Evolutionary conservation across 92 coral and sea anemone genomes (phyloP).

Genomic region (Hydrozoanthus gracilis): DNA sequence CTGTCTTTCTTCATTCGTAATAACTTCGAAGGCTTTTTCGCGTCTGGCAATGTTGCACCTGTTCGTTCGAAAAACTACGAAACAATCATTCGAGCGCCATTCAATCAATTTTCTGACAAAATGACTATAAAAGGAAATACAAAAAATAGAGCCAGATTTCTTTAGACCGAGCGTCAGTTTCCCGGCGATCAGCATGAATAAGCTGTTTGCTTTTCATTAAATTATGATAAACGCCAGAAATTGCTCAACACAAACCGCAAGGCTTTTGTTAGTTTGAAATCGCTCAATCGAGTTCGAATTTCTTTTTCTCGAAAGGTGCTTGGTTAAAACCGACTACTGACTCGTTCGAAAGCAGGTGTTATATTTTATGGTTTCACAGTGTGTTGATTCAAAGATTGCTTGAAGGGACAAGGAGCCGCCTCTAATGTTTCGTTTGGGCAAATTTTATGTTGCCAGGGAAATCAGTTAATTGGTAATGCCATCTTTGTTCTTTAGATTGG

Average conservation of each 20-base stretch:
- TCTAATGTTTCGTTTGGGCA: no score
- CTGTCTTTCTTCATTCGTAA: neutral
- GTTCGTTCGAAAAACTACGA: neutral
- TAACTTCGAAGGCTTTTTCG: neutral
- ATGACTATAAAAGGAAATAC: conserved; percentile 43
- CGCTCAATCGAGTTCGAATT: neutral
- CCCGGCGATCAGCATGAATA: conserved; percentile 4
- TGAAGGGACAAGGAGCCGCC: no score
- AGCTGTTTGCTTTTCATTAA: conserved; percentile 30
- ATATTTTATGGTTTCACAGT: no score
- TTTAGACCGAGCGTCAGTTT: neutral
- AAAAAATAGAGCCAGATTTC: neutral
- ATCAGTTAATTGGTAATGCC: no score
- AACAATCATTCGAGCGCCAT: neutral
- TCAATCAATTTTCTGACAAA: conserved; percentile 1
- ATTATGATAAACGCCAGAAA: conserved; percentile 2
- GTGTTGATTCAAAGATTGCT: no score
- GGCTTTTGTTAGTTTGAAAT: neutral
- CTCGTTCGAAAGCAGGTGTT: no score
- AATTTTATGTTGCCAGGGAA: no score
- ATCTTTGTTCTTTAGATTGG: no score
- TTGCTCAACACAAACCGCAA: neutral
- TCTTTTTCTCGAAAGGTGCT: neutral
- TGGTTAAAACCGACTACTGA: neutral
- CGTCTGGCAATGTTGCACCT: conserved; percentile 24